Conservation (phyloP, 1,140 invertebrate genomes). For the Carcinoscorpius rotundicauda region DNA sequence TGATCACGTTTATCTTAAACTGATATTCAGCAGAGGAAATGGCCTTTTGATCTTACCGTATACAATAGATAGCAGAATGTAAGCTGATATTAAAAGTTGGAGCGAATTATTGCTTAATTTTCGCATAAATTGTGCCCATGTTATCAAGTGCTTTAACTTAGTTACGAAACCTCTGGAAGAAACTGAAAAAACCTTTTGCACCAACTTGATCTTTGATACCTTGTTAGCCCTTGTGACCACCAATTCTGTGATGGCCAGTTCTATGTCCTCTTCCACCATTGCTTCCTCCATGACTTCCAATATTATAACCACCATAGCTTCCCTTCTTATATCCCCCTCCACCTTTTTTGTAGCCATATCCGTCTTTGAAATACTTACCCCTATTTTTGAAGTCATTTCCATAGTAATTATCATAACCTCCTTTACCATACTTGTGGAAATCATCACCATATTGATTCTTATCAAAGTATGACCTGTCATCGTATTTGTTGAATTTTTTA, state of each 20-base stretch:
- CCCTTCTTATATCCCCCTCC: constrained; percentile 6
- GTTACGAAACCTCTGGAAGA: too few relatives aligned
- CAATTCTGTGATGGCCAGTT: neutral
- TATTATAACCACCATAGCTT: constrained; percentile 11
- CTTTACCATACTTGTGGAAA: constrained; percentile 9
- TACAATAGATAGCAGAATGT: too few relatives aligned
- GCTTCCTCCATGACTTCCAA: constrained; percentile 10
- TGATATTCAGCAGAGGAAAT: too few relatives aligned
- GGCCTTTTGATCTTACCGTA: too few relatives aligned
- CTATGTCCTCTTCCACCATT: neutral
- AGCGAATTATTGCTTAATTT: too few relatives aligned
- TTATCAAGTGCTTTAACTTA: too few relatives aligned
- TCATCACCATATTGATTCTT: constrained; percentile 13
- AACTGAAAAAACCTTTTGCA: too few relatives aligned
- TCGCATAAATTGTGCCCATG: too few relatives aligned
- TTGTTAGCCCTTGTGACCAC: neutral
- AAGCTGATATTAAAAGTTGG: too few relatives aligned
- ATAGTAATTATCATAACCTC: constrained; percentile 6
- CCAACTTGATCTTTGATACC: neutral
- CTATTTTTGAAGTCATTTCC: neutral
- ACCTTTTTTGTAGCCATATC: constrained; percentile 1
- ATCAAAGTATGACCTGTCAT: constrained; percentile 9
- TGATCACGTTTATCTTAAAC: too few relatives aligned
- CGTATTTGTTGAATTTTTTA: constrained; percentile 5
- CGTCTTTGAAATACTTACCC: too few relatives aligned